Conservation (phyloP, 2,113 vertebrate species). For the Seriola rivoliana region DNA sequence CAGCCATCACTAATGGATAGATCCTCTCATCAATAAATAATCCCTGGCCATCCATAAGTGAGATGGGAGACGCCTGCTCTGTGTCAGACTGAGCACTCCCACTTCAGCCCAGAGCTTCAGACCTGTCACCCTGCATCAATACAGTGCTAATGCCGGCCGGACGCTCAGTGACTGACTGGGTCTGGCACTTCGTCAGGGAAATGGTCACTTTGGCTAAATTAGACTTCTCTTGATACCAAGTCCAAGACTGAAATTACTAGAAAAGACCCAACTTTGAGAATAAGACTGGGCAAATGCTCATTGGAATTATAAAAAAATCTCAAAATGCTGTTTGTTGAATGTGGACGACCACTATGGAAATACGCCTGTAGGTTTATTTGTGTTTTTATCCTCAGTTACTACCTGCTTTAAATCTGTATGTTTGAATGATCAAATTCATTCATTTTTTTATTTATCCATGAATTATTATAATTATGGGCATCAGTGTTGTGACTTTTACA, state of each 20-base stretch:
- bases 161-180: not conserved
- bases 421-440: too few relatives aligned
- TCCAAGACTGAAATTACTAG: not conserved
- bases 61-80: slow-evolving; percentile 8
- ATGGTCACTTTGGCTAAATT: not conserved
- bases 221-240: not conserved
- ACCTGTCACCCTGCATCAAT: slow-evolving; percentile 14
- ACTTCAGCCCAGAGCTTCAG: slow-evolving; percentile 1
- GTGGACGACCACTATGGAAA: too few relatives aligned
- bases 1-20: slow-evolving; percentile 58
- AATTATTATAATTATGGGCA: too few relatives aligned
- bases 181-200: not conserved
- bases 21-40: slow-evolving; percentile 70
- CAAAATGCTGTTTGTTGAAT: too few relatives aligned
- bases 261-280: too few relatives aligned
- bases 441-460: too few relatives aligned
- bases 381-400: too few relatives aligned
- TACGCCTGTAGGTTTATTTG: too few relatives aligned
- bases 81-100: slow-evolving; percentile 30
- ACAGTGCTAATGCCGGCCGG: not conserved
- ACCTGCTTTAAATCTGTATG: too few relatives aligned
- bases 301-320: too few relatives aligned
- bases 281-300: too few relatives aligned
- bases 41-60: slow-evolving; percentile 13
- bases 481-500: too few relatives aligned